Percentiles rank a stretch among this genome's conserved stretches.
Conservation (phyloP, 2,797 vertebrate genomes). For the Centropyge bicolor region DNA sequence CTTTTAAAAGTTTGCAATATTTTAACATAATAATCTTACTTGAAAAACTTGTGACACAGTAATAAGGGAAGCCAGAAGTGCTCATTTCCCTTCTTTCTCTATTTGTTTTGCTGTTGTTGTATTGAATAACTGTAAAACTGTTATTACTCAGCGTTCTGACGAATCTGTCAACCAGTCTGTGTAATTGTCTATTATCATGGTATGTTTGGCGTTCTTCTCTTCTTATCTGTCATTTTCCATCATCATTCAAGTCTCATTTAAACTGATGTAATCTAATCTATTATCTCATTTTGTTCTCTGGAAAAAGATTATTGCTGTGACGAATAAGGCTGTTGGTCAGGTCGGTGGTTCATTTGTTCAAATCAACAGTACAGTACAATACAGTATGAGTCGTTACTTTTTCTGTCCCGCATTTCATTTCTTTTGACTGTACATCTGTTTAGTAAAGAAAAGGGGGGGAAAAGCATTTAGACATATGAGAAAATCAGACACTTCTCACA, state of each 20-base stretch:
- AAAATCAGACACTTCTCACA: not conserved
- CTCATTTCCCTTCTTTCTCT: not conserved
- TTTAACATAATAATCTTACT: not conserved
- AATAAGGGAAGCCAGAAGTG: not conserved
- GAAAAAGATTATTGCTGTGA: not conserved
- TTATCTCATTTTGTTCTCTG: not conserved
- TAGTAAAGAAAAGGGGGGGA: not conserved
- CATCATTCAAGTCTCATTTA: not conserved
- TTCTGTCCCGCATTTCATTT: not conserved
- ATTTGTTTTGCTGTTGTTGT: no score
- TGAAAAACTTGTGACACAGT: not conserved
- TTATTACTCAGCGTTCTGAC: not conserved
- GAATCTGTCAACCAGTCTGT: not conserved
- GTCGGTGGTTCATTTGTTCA: not conserved
- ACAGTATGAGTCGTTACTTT: not conserved
- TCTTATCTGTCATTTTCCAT: slow-evolving; percentile 7
- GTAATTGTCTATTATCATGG: not conserved
- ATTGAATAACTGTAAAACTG: no score
- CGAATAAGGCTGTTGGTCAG: not conserved
- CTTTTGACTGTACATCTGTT: not conserved
- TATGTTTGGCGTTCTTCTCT: not conserved
- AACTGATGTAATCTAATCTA: slow-evolving; percentile 4
- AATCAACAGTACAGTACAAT: no score
- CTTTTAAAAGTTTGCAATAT: not conserved
- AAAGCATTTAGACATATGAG: not conserved